These are phyloP conservation scores for Macrophya annulata DNA, from an alignment of 2,888 invertebrate species.

Conservation along the genomic window DNA sequence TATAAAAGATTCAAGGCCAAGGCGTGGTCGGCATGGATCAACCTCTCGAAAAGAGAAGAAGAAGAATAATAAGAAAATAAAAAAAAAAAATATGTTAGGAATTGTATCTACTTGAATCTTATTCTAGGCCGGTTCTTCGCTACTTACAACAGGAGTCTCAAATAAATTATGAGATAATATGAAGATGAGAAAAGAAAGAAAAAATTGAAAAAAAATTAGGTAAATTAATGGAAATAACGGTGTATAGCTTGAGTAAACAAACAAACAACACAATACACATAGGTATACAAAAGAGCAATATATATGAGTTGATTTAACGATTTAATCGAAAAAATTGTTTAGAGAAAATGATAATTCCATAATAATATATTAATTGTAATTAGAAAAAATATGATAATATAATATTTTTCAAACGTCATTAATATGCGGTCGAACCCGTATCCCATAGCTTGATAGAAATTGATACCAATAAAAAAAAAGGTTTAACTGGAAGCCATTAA, in stretches of 20 bases:
- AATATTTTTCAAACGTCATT: neutral
- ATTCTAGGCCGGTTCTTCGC: slow-evolving; percentile 4
- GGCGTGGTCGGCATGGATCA: slow-evolving; percentile 38
- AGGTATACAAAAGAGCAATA: neutral
- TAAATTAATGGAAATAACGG: neutral
- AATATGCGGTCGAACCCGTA: neutral
- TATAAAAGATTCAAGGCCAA: slow-evolving; percentile 32
- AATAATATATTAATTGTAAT: neutral
- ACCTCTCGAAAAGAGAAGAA: neutral
- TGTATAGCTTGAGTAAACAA: neutral
- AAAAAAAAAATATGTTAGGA: neutral
- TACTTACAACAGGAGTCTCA: neutral
- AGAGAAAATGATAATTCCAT: neutral
- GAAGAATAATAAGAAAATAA: neutral
- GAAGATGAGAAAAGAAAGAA: neutral
- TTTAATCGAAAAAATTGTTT: neutral
- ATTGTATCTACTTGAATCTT: neutral
- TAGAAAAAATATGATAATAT: neutral
- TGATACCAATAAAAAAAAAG: neutral
- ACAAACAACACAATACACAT: neutral
- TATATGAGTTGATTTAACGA: neutral
- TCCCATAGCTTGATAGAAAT: neutral
- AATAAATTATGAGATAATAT: neutral
- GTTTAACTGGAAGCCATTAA: neutral
- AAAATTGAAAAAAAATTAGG: neutral